Percentiles rank a stretch among this genome's conserved stretches.
phyloP scores from a whole-genome alignment of 53 echinoderm and acorn worm genomes.

The Glandiceps talaboti region DNA sequence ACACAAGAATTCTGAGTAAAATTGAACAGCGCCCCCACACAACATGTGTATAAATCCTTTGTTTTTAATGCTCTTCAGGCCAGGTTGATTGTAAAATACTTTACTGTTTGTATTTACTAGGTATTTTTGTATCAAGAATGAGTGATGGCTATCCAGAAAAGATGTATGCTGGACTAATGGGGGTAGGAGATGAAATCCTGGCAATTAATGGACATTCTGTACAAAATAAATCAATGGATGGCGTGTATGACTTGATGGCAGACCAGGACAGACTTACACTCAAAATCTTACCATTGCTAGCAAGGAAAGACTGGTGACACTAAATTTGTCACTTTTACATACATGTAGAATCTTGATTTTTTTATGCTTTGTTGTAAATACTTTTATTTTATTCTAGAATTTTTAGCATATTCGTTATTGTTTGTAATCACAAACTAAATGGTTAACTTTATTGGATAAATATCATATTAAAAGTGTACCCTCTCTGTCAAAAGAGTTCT shows the following conservation, averaged over 20 bases:
- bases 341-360: no score
- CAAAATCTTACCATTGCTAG: conserved; percentile 45
- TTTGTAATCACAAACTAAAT: no score
- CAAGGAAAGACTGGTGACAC: conserved; percentile 11
- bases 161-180: conserved; percentile 69
- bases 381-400: no score
- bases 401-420: no score
- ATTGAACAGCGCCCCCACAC: not conserved
- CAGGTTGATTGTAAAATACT: no score
- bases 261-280: conserved; percentile 64
- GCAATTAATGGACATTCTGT: conserved; percentile 62
- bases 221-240: conserved; percentile 46
- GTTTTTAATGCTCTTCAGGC: not conserved
- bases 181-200: conserved; percentile 92
- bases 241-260: conserved; percentile 95
- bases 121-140: conserved; percentile 87
- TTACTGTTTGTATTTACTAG: conserved; percentile 13
- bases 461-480: no score
- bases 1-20: no score
- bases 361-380: no score
- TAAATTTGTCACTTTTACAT: no score
- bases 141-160: conserved; percentile 96
- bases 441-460: no score
- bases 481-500: no score
- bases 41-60: not conserved